Conservation (phyloP, 2,797 vertebrate species). For the Cyclopterus lumpus region DNA sequence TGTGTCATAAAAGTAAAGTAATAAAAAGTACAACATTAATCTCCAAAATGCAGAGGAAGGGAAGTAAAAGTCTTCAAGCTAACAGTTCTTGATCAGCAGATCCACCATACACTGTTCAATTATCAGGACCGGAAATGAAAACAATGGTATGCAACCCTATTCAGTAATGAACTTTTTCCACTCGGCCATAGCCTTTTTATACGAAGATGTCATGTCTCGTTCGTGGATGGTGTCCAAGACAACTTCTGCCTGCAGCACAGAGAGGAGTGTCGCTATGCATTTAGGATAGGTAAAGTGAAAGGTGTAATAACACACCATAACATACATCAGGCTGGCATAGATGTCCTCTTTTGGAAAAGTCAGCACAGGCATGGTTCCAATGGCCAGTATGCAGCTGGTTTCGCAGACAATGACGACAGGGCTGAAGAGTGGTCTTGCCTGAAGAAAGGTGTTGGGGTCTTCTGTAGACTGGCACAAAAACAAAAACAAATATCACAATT, state of each 20-base stretch:
- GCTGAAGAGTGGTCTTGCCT: background rate
- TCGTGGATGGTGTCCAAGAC: background rate
- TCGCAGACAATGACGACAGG: background rate
- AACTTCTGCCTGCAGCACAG: background rate
- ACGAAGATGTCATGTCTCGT: background rate
- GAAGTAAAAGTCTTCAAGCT: too few species aligned
- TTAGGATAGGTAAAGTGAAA: conserved; percentile 3
- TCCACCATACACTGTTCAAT: too few species aligned
- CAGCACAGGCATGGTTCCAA: background rate
- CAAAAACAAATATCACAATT: background rate
- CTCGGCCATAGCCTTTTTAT: background rate
- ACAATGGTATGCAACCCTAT: too few species aligned
- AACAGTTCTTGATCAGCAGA: too few species aligned
- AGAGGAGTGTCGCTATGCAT: conserved; percentile 4
- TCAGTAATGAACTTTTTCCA: background rate
- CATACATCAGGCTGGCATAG: background rate
- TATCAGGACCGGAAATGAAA: too few species aligned
- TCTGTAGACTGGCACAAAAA: background rate
- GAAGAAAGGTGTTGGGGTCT: background rate
- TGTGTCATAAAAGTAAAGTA: too few species aligned
- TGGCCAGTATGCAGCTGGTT: conserved; percentile 15
- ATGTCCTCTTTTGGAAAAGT: conserved; percentile 8
- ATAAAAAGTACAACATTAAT: too few species aligned
- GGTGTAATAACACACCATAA: background rate
- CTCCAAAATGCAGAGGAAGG: too few species aligned